phyloP scores from a whole-genome alignment of 53 echinoderm and acorn worm species.

The Patiria pectinifera region DNA sequence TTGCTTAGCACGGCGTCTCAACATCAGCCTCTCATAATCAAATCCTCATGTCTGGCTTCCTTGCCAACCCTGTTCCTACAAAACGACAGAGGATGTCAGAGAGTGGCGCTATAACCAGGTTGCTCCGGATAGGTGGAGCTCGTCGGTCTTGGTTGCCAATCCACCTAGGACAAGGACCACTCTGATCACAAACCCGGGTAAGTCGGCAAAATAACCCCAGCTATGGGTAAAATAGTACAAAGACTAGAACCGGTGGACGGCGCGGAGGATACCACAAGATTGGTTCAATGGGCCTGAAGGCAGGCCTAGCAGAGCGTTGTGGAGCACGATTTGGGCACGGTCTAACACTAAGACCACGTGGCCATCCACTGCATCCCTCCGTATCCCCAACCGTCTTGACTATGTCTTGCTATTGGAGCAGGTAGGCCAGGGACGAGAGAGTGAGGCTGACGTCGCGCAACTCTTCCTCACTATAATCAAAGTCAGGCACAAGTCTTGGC shows the following conservation, averaged over 20 bases:
- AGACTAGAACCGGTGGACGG: conserved; percentile 43
- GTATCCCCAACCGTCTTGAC: conserved; percentile 63
- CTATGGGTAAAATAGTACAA: not conserved
- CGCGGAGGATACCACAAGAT: conserved; percentile 33
- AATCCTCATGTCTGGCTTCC: too few relatives aligned
- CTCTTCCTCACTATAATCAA: conserved; percentile 55
- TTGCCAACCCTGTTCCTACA: too few relatives aligned
- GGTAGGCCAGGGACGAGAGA: conserved; percentile 44
- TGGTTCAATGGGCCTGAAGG: conserved; percentile 56
- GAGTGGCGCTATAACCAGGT: too few relatives aligned
- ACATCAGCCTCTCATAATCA: too few relatives aligned
- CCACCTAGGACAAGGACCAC: too few relatives aligned
- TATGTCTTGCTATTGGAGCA: conserved; percentile 47
- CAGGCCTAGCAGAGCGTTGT: conserved; percentile 40
- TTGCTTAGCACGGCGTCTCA: too few relatives aligned
- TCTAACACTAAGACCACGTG: conserved; percentile 21
- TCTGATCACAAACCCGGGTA: too few relatives aligned
- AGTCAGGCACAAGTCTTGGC: not conserved
- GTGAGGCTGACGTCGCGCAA: conserved; percentile 46
- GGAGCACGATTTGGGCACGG: conserved; percentile 49
- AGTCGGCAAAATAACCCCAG: too few relatives aligned
- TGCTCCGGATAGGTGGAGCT: too few relatives aligned
- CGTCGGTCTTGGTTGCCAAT: too few relatives aligned
- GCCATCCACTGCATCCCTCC: conserved; percentile 54
- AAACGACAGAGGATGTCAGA: too few relatives aligned